A percentile compares a stretch with the other conserved stretches of the same genome.
Evolutionary conservation across 1,140 invertebrate species (phyloP).

Genomic region (Lepidurus arcticus): DNA sequence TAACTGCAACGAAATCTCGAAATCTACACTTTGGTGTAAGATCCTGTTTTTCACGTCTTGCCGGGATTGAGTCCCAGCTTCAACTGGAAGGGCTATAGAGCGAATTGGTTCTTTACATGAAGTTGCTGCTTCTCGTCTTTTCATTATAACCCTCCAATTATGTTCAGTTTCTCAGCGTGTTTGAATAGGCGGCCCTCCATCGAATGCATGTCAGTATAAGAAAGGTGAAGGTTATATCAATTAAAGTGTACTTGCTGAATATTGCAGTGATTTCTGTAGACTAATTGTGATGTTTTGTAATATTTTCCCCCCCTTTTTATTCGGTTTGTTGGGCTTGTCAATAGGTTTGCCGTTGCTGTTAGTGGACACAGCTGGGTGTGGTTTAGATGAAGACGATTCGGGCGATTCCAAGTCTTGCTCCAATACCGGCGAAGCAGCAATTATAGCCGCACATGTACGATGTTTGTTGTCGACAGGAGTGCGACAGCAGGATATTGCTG

Average conservation of each 20-base stretch:
- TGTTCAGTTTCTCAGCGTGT: too few relatives aligned
- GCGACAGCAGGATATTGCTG: slow-evolving; percentile 49
- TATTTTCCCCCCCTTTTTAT: background rate
- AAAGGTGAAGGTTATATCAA: too few relatives aligned
- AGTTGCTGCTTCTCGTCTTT: background rate
- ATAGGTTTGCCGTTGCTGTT: slow-evolving; percentile 46
- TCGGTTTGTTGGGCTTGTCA: background rate
- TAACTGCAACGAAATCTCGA: too few relatives aligned
- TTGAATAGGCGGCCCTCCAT: too few relatives aligned
- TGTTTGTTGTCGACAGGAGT: slow-evolving; percentile 49
- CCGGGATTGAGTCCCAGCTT: background rate
- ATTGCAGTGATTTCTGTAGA: background rate
- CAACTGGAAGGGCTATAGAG: background rate
- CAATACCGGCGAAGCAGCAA: slow-evolving; percentile 55
- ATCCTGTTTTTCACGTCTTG: background rate
- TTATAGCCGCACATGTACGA: slow-evolving; percentile 50
- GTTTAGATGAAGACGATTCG: slow-evolving; percentile 48
- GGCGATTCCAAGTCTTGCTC: slow-evolving; percentile 51
- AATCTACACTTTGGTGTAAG: background rate
- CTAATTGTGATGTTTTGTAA: background rate
- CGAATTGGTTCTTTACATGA: background rate
- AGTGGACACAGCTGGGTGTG: slow-evolving; percentile 55
- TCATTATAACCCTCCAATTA: too few relatives aligned
- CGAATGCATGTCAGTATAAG: too few relatives aligned
- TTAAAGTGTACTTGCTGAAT: too few relatives aligned